These are phyloP conservation scores for Stenurella melanura DNA, from an alignment of 2,888 invertebrate species.

Conservation along the genomic window DNA sequence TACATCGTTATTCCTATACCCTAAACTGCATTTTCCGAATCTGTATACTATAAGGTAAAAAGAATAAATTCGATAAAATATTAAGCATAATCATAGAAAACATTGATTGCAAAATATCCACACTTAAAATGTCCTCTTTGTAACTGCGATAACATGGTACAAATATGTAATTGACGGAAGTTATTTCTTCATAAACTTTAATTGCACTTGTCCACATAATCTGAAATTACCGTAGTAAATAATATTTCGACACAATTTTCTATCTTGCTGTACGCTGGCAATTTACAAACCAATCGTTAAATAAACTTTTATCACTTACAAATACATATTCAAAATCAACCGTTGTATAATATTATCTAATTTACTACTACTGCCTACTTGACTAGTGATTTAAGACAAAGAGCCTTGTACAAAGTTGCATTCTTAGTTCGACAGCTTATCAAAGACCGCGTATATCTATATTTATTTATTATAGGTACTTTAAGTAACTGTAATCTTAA, in stretches of 20 bases:
- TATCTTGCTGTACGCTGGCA: neutral
- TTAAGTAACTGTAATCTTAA: neutral
- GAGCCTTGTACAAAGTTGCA: neutral
- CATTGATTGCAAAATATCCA: neutral
- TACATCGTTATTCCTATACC: too few species aligned
- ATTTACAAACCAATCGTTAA: slow-evolving; percentile 20
- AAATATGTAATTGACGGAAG: slow-evolving; percentile 24
- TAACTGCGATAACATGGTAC: slow-evolving; percentile 13
- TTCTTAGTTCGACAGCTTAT: neutral
- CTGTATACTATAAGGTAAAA: too few species aligned
- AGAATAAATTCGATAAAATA: too few species aligned
- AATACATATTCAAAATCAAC: neutral
- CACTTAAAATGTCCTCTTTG: neutral
- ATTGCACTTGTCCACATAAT: slow-evolving; percentile 32
- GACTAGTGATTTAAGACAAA: slow-evolving; percentile 19
- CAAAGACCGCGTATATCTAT: neutral
- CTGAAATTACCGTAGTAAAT: slow-evolving; percentile 26
- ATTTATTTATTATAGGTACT: slow-evolving; percentile 7
- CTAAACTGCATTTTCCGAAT: too few species aligned
- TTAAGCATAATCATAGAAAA: too few species aligned
- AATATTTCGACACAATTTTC: slow-evolving; percentile 35
- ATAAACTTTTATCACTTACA: slow-evolving; percentile 27
- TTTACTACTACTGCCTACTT: slow-evolving; percentile 19
- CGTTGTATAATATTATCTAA: slow-evolving; percentile 27
- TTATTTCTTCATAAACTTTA: slow-evolving; percentile 23